Percentiles rank a stretch among this genome's conserved stretches.
Evolutionary conservation across 1,140 invertebrate species (phyloP).

Genomic region (Drosophila repleta): DNA sequence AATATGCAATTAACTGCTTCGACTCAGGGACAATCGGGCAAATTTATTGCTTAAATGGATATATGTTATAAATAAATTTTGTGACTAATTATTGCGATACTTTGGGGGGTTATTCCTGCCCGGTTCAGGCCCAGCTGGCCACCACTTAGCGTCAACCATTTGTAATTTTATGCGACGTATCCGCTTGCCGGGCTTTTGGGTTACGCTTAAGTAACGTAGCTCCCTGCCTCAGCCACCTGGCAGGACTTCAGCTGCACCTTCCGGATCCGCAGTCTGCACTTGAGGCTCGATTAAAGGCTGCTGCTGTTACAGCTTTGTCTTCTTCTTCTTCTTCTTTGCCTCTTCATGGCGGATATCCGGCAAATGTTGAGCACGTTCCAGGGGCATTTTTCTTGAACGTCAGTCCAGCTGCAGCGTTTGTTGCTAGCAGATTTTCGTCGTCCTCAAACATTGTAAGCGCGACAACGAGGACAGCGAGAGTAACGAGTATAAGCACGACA

Average conservation of each 20-base stretch:
- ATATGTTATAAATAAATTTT: conserved; percentile 9
- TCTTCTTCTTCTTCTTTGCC: neutral
- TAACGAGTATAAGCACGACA: conserved; percentile 20
- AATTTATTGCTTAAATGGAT: conserved; percentile 46
- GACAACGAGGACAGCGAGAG: conserved; percentile 54
- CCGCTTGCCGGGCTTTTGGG: conserved; percentile 75
- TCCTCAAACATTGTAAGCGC: conserved; percentile 61
- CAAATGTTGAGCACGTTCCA: conserved; percentile 68
- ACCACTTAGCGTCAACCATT: conserved; percentile 54
- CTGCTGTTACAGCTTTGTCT: neutral
- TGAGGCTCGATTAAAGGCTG: conserved; percentile 33
- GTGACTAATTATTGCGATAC: conserved; percentile 28
- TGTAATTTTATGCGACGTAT: conserved; percentile 74
- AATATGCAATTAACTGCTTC: conserved; percentile 63
- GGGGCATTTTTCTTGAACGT: conserved; percentile 64
- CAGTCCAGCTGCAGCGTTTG: conserved; percentile 38
- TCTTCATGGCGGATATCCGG: conserved; percentile 61
- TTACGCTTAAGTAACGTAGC: conserved; percentile 62
- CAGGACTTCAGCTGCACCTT: conserved; percentile 38
- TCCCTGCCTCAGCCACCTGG: conserved; percentile 16
- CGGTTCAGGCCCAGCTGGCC: neutral
- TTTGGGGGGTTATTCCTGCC: neutral
- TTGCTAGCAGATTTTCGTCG: conserved; percentile 49
- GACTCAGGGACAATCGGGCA: conserved; percentile 35
- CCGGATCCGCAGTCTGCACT: conserved; percentile 35